These are phyloP conservation scores for Hafferia zeledoni DNA, from an alignment of 2,797 vertebrate species.

Conservation along the genomic window DNA sequence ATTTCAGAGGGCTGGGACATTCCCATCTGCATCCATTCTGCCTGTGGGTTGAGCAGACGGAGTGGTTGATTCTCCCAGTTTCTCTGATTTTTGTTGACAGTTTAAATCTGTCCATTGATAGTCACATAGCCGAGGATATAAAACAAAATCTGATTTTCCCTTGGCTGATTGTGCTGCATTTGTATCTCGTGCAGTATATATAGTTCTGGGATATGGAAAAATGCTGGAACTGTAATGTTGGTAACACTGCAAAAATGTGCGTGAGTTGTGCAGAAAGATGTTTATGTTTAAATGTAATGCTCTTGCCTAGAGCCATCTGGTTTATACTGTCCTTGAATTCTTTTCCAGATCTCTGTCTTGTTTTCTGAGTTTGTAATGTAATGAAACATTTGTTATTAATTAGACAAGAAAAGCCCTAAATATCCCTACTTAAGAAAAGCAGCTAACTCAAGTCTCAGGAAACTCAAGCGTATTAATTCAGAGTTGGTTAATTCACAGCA, in stretches of 20 bases:
- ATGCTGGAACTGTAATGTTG: background rate
- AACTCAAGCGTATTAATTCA: background rate
- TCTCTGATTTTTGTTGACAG: background rate
- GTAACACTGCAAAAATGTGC: background rate
- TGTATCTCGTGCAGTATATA: background rate
- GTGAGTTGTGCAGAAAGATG: background rate
- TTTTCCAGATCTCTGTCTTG: slow-evolving; percentile 7
- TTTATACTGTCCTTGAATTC: background rate
- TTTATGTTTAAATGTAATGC: slow-evolving; percentile 16
- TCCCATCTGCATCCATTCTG: background rate
- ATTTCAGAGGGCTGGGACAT: background rate
- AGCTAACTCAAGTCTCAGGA: slow-evolving; percentile 5
- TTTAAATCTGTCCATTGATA: background rate
- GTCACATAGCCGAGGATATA: background rate
- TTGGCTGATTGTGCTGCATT: background rate
- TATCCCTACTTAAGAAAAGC: background rate
- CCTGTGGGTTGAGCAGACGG: background rate
- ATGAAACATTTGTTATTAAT: slow-evolving; percentile 33
- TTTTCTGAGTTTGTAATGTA: slow-evolving; percentile 17
- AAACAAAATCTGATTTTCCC: background rate
- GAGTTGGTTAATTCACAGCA: background rate
- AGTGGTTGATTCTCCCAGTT: background rate
- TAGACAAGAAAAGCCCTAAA: slow-evolving; percentile 6
- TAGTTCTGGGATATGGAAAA: background rate
- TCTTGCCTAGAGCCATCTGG: slow-evolving; percentile 18